Evolutionary conservation across 2,113 vertebrate genomes (phyloP), one percentile per base, ranked within the genome.

Genomic region (Tauraco erythrolophus): DNA sequence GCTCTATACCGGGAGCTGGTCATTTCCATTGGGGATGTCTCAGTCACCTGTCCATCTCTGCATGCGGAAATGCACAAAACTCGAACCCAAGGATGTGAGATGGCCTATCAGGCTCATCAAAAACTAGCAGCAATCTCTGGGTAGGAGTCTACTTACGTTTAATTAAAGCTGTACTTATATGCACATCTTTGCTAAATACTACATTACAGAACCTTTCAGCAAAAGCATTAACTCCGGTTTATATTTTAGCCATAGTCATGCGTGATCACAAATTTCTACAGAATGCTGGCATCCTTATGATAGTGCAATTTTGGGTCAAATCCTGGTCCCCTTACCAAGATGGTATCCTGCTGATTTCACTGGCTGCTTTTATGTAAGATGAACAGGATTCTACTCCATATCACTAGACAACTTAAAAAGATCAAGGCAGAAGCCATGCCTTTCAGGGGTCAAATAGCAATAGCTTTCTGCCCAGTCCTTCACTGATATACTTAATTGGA

Each of bases 1-100:
- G 99, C 99, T 96, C 98, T 99, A 33, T 99, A 99, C 91, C 99
- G 99, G 84, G 99, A 99, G 83, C 97, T 99, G 97, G 99, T 99
- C 54, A 99, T 99, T 98, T 99, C 99, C 83, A 99, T 99, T 61
- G 99, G 99, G 58, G 99, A 99, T 75, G 98, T 99, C 96, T 99
- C 99, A 0, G 98, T 98, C 82, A 99, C 99, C 92, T 99, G 99
- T 94, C 99, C 98, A 6, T 98, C 99, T 65, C 98, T 99, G 51
- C 98, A 99, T 39, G 98, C 97, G 0, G 99, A 99, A 97, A 99
- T 99, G 99, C 98, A 99, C 94, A 99, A 98, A 98, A 99, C 99
- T 48, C 98, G 99, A 97, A 99, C 98, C 84, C 99, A 98, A 96
- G 99, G 99, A 98, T 99, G 99, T 76, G 99, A 99, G 96, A 99